Evolutionary conservation across 2,797 vertebrate species (phyloP).

Genomic region (Acridotheres tristis): DNA sequence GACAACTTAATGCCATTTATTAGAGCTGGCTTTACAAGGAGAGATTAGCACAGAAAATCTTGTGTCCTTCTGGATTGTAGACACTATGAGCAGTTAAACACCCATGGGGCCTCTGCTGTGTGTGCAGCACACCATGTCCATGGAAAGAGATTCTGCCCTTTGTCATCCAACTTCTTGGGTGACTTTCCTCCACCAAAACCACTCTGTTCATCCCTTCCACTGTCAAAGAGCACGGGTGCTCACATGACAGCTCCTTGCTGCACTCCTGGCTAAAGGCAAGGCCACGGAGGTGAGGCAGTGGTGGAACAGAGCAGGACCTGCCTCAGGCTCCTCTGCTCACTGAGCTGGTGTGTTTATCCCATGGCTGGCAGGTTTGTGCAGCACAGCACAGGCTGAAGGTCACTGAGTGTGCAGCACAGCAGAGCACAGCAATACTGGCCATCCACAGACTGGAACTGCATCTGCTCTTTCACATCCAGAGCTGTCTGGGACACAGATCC

Average conservation of each 20-base stretch:
- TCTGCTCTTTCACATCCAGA: background rate
- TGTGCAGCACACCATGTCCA: background rate
- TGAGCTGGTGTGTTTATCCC: fast-evolving
- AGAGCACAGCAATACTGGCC: background rate
- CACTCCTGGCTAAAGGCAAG: no score
- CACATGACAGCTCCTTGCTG: background rate
- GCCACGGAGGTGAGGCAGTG: fast-evolving
- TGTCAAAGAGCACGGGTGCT: background rate
- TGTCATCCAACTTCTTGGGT: background rate
- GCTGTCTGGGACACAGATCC: background rate
- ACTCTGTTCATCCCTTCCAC: background rate
- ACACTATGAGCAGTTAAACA: background rate
- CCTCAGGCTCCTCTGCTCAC: background rate
- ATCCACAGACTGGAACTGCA: background rate
- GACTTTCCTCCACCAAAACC: background rate
- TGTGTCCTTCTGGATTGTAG: background rate
- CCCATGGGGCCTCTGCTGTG: background rate
- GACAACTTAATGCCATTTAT: background rate
- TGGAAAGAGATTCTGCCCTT: background rate
- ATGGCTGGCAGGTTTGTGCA: fast-evolving
- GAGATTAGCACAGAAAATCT: background rate
- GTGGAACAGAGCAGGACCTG: fast-evolving
- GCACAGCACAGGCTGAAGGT: background rate
- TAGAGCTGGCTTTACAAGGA: background rate
- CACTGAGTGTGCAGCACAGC: background rate